Evolutionary conservation across 1,140 invertebrate species (phyloP).

Genomic region (Pseudomyrmex cubaensis): DNA sequence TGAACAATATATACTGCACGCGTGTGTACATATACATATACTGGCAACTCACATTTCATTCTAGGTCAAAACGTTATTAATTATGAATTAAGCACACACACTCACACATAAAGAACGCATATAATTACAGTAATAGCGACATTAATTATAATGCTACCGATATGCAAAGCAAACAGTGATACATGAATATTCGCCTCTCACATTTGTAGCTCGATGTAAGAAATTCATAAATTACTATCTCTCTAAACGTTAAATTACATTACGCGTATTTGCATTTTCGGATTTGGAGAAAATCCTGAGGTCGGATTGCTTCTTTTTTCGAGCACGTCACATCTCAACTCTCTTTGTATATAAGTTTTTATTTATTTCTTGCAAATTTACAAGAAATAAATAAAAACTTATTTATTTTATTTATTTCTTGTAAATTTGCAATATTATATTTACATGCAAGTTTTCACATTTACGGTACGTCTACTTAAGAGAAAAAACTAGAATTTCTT

Average conservation of each 20-base stretch:
- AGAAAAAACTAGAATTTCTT: neutral
- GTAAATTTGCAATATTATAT: too few relatives aligned
- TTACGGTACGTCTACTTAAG: neutral
- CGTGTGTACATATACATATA: neutral
- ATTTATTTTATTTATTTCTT: too few relatives aligned
- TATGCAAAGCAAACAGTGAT: conserved; percentile 39
- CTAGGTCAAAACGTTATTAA: conserved; percentile 56
- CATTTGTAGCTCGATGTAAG: neutral
- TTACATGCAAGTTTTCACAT: too few relatives aligned
- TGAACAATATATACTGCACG: conserved; percentile 15
- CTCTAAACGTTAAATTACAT: too few relatives aligned
- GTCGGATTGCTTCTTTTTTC: too few relatives aligned
- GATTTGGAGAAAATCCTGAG: too few relatives aligned
- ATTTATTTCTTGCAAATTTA: too few relatives aligned
- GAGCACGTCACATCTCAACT: too few relatives aligned
- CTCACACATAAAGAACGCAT: conserved; percentile 43
- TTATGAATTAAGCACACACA: conserved; percentile 57
- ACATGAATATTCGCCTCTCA: conserved; percentile 33
- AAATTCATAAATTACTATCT: neutral
- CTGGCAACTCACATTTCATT: conserved; percentile 50
- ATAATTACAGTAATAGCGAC: conserved; percentile 60
- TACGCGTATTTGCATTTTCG: too few relatives aligned
- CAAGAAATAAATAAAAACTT: too few relatives aligned
- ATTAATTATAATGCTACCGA: conserved; percentile 56
- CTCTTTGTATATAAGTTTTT: too few relatives aligned